These are phyloP conservation scores for Artemia franciscana DNA, from an alignment of 1,140 invertebrate species.

Conservation along the genomic window DNA sequence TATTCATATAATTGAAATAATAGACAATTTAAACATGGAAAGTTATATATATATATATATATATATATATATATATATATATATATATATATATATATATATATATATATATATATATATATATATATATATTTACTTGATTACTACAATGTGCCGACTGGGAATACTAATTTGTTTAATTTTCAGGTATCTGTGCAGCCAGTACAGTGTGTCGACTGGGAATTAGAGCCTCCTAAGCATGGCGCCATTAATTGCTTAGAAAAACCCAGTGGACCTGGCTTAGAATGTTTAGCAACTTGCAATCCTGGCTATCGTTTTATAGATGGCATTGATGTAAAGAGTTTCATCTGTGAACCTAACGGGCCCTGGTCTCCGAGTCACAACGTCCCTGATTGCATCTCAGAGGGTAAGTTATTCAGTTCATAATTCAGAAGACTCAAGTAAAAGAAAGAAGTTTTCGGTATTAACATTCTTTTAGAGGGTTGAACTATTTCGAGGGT, in stretches of 20 bases:
- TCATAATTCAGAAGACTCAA: no score
- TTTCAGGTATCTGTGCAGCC: constrained; percentile 57
- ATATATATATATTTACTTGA: constrained; percentile 1
- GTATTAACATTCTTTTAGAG: no score
- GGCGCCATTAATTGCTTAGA: constrained; percentile 66
- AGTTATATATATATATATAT: no score
- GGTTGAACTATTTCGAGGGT: no score
- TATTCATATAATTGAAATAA: no score
- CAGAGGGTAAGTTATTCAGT: constrained; percentile 43
- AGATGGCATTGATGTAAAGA: constrained; percentile 62
- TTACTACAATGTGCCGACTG: no score
- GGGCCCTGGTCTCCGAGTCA: constrained; percentile 50
- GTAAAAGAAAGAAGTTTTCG: no score
- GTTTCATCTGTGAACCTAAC: constrained; percentile 53
- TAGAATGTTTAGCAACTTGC: constrained; percentile 74
- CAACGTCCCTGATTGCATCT: constrained; percentile 78
- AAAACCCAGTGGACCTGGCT: constrained; percentile 26
- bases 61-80: no score
- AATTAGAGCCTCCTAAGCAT: constrained; percentile 60
- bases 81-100: no score
- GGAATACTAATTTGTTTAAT: no score
- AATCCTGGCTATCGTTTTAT: constrained; percentile 75
- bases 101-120: no score
- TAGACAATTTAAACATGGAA: no score
- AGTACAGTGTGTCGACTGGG: constrained; percentile 81